A percentile compares a stretch with the other conserved stretches of the same genome.
Conservation (phyloP, 2,888 invertebrate genomes). For the Dastarcus helophoroides region DNA sequence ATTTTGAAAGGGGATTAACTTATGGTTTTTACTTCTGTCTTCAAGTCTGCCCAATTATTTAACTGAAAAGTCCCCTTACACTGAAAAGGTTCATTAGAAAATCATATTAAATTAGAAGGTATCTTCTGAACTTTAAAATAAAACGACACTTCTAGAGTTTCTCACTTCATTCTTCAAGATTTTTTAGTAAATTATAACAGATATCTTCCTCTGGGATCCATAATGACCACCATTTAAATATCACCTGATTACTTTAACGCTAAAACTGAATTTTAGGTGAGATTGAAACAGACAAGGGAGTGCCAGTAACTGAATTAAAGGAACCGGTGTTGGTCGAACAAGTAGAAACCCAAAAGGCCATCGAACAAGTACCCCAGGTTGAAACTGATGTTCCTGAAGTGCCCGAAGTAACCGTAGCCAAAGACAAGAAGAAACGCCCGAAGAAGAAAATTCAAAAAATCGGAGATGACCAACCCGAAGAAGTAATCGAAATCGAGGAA, state of each 20-base stretch:
- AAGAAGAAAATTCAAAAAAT: conserved; percentile 1
- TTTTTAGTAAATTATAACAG: not conserved
- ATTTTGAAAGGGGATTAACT: too few species aligned
- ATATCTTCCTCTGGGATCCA: too few species aligned
- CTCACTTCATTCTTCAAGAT: too few species aligned
- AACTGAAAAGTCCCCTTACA: too few species aligned
- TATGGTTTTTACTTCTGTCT: too few species aligned
- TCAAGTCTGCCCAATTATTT: too few species aligned
- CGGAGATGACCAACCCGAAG: conserved; percentile 5
- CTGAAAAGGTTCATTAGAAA: too few species aligned
- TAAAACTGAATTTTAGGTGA: too few species aligned
- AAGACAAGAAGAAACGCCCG: conserved; percentile 6
- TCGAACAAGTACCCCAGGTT: conserved; percentile 8
- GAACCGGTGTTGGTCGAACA: conserved; percentile 24
- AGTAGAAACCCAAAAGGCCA: conserved; percentile 24
- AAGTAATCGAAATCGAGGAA: conserved; percentile 13
- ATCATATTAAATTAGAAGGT: too few species aligned
- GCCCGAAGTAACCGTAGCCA: conserved; percentile 5
- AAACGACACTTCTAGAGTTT: too few species aligned
- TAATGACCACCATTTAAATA: conserved; percentile 11
- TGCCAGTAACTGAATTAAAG: conserved; percentile 20
- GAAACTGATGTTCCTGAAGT: conserved; percentile 18
- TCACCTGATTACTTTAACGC: not conserved
- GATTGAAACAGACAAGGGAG: conserved; percentile 18
- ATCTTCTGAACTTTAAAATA: too few species aligned